Conservation (phyloP, 2,113 vertebrate species). For the Corythornis cristatus region DNA sequence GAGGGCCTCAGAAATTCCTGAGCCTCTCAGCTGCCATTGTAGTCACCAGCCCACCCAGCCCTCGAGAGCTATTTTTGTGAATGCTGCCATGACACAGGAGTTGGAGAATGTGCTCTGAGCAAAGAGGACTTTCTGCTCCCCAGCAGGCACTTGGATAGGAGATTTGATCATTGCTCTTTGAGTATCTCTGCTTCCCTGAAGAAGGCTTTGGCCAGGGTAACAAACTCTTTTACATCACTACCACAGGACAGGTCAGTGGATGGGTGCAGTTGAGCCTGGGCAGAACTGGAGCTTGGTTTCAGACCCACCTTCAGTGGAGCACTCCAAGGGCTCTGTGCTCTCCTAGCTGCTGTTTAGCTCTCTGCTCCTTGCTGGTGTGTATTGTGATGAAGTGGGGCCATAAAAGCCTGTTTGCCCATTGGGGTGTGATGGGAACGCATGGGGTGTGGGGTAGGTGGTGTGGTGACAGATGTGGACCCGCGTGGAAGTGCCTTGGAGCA, state of each 20-base stretch:
- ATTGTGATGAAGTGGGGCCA: not conserved
- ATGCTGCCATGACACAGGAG: not conserved
- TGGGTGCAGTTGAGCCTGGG: accelerated
- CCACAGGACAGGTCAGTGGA: not conserved
- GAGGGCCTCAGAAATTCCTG: conserved; percentile 34
- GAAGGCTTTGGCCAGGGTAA: conserved; percentile 13
- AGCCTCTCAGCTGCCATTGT: conserved; percentile 53
- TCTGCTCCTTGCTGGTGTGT: not conserved
- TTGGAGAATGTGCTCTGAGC: not conserved
- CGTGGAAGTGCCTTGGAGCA: not conserved
- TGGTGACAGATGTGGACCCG: too few relatives aligned
- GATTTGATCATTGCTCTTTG: not conserved
- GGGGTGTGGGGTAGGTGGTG: accelerated
- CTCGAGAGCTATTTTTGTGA: conserved; percentile 52
- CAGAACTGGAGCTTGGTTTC: not conserved
- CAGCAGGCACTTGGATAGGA: not conserved
- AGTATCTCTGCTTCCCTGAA: not conserved
- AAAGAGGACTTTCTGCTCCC: not conserved
- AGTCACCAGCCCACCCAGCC: conserved; percentile 1
- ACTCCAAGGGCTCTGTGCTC: not conserved
- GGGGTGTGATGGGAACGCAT: accelerated
- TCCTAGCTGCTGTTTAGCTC: not conserved
- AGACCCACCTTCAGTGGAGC: not conserved
- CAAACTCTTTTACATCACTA: not conserved
- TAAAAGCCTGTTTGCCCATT: not conserved